Evolutionary conservation across 1,140 invertebrate species (phyloP), one percentile per base, ranked within the genome.

Genomic region (Venturia canescens): DNA sequence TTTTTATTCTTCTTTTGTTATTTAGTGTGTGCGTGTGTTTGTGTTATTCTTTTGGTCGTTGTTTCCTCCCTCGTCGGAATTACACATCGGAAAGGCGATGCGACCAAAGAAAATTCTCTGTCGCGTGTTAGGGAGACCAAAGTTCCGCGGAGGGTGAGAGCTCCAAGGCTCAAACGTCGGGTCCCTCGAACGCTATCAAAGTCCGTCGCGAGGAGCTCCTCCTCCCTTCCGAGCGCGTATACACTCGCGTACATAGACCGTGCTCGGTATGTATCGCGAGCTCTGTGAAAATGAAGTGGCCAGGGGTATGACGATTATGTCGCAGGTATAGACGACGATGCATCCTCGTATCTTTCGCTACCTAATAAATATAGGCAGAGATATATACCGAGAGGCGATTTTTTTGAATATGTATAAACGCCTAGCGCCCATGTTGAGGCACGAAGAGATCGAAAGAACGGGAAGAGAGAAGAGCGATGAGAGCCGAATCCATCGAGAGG

Each of bases 401-500:
- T 9, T 23, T 23, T 57, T 23, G 21, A n/a, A 66, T 27, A 66
- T 27, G 23, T 27, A 66, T 27, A 29, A 15, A 66, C 15, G 23
- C 60, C 9, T 23, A n/a, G n/a, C n/a, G n/a, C n/a, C n/a, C 9
- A 66, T 66, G 23, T 15, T 13, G 9, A 76, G 7, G 74, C 6
- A 7, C 21, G 74, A 26, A 76, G 50, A 53, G 21, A 50, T 72
- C 70, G 70, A 50, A 72, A 72, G 48, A 72, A 50, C 34, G 27
- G 27, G 27, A 16, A 38, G 23, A 66, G 60, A 75, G 70, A 78
- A 79, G 76, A 77, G 53, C 80, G 79, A 83, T 80, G 80, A 80
- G 63, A 53, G 26, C 66, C 48, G 66, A 34, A 31, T 34, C 34
- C 18, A 72, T 72, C 38, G 50, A 66, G 79, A 77, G 23, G 48